A percentile compares a stretch with the other conserved stretches of the same genome.
phyloP scores from a whole-genome alignment of 2,888 invertebrate genomes.

The Fragum fragum region DNA sequence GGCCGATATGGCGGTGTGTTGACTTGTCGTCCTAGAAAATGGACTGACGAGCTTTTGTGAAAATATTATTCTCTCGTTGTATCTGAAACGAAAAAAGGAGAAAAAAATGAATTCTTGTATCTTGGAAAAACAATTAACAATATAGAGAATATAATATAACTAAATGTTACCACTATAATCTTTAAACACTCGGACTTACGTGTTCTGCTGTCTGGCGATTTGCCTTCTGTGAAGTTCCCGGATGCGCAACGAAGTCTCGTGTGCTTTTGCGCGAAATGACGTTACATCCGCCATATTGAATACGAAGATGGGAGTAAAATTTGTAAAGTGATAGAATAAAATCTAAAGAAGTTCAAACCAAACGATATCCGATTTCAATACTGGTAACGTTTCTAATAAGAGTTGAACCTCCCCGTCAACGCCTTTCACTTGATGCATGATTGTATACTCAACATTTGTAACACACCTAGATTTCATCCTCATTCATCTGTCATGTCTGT shows the following conservation, averaged over 20 bases:
- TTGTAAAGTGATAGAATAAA: neutral
- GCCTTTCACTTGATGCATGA: too few relatives aligned
- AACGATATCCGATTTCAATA: neutral
- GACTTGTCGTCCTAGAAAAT: slow-evolving; percentile 21
- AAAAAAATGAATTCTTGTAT: neutral
- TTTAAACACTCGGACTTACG: neutral
- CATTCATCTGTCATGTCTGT: slow-evolving; percentile 1
- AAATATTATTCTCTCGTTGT: slow-evolving; percentile 5
- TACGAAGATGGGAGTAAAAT: slow-evolving; percentile 65
- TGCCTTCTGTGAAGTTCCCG: slow-evolving; percentile 53
- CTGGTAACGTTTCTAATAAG: slow-evolving; percentile 14
- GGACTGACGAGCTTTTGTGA: neutral
- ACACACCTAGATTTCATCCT: neutral
- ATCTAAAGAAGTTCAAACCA: neutral
- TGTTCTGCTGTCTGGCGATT: slow-evolving; percentile 55
- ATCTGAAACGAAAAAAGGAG: slow-evolving; percentile 34
- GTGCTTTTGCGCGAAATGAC: slow-evolving; percentile 67
- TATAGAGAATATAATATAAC: too few relatives aligned
- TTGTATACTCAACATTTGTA: too few relatives aligned
- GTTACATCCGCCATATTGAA: slow-evolving; percentile 74
- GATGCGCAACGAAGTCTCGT: slow-evolving; percentile 48
- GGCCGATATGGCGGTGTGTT: slow-evolving; percentile 67
- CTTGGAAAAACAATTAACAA: neutral
- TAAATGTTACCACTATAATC: too few relatives aligned
- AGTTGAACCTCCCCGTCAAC: neutral